phyloP scores from a whole-genome alignment of 1,140 invertebrate species.

The Aethina tumida region DNA sequence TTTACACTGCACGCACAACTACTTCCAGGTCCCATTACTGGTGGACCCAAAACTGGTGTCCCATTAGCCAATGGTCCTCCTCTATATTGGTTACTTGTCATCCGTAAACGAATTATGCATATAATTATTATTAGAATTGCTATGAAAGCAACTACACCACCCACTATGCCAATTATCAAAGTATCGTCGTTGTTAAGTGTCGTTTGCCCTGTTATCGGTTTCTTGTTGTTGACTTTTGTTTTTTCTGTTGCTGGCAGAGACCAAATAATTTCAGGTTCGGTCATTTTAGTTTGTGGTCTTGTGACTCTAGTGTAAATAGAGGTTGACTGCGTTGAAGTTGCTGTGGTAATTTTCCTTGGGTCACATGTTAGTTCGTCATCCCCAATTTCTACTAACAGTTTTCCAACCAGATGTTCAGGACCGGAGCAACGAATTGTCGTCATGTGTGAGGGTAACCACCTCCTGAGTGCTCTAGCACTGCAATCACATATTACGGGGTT shows the following conservation, averaged over 20 bases:
- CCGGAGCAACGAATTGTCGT: slow-evolving; percentile 51
- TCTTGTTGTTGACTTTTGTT: slow-evolving; percentile 39
- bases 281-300: slow-evolving; percentile 44
- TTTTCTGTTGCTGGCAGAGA: slow-evolving; percentile 56
- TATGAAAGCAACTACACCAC: slow-evolving; percentile 82
- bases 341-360: slow-evolving; percentile 44
- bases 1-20: slow-evolving; percentile 41
- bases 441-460: slow-evolving; percentile 60
- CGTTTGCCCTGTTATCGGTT: slow-evolving; percentile 44
- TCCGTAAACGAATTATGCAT: slow-evolving; percentile 67
- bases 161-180: slow-evolving; percentile 83
- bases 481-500: slow-evolving; percentile 83
- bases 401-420: slow-evolving; percentile 56
- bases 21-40: slow-evolving; percentile 39
- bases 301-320: slow-evolving; percentile 36
- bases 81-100: slow-evolving; percentile 55
- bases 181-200: slow-evolving; percentile 77
- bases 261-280: slow-evolving; percentile 80
- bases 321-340: slow-evolving; percentile 37
- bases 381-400: slow-evolving; percentile 59
- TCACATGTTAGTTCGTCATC: slow-evolving; percentile 73
- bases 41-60: no score
- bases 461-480: slow-evolving; percentile 62
- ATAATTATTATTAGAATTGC: slow-evolving; percentile 79
- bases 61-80: slow-evolving; percentile 51